Base-by-base conservation (phyloP, 2,797 vertebrate species). In the Sebastes vulpes region DNA sequence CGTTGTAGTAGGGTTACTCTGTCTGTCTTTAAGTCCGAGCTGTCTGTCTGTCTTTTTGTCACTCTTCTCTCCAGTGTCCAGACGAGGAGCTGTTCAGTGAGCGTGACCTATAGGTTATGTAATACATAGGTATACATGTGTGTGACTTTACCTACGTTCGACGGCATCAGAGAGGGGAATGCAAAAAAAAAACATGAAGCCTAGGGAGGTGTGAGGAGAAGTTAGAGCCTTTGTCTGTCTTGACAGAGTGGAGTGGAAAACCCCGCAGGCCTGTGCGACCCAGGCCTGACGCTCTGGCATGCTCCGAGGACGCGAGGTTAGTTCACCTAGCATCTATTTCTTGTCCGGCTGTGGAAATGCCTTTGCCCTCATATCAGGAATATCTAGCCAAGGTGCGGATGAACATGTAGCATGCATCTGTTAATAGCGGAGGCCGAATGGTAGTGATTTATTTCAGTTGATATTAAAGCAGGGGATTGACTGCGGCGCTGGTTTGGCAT, bases 361-460 rank as follows among this genome's bases (percentile, higher is more conserved):
- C 88, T 94, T 91, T 65, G 82, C 79, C 83, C 72, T 90, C 87
- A 80, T 81, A 81, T 93, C 92, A 94, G 92, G 95, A 95, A 96
- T 96, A 94, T 96, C 96, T 95, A 95, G 89, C 93, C 88, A 86
- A 93, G 93, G 94, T 96, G 94, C 77, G 95, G 95, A 96, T 89
- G 93, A 95, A 91, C 76, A 97, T 91, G 93, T 90, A 92, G 83
- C 92, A 77, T 94, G 94, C 92, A 78, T 95, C 95, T 95, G 94
- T 95, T 95, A 96, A 94, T 96, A 93, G 94, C 94, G 38, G 77
- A 18, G 29, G 60, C 42, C 64, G 53, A 65, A 84, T 72, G 92
- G 70, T 91, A 91, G 94, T 96, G 97, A 97, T 96, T 97, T 97
- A 97, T 97, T 96, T 92, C 90, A 93, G 93, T 96, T 96, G 95